Evolutionary conservation across 2,888 invertebrate genomes (phyloP).

Genomic region (Deroplatys truncata): DNA sequence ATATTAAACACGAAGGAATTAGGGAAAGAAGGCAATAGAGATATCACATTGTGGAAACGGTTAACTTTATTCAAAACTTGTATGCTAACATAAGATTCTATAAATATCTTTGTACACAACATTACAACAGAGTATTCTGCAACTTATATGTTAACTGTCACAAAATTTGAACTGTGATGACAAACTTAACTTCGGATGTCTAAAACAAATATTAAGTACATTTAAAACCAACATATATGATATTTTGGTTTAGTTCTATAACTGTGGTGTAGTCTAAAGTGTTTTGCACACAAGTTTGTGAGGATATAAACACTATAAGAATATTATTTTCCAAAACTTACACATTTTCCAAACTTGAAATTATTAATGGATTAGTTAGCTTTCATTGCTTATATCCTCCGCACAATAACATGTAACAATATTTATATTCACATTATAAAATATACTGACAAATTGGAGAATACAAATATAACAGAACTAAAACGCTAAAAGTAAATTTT

Average conservation of each 20-base stretch:
- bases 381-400: not conserved
- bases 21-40: too few species aligned
- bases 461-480: too few species aligned
- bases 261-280: not conserved
- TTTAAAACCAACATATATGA: not conserved
- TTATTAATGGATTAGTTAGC: not conserved
- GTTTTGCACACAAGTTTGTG: not conserved
- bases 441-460: not conserved
- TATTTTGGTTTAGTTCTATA: not conserved
- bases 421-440: not conserved
- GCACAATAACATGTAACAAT: not conserved
- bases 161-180: not conserved
- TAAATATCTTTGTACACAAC: not conserved
- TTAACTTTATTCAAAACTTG: not conserved
- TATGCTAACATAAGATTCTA: not conserved
- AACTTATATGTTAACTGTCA: not conserved
- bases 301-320: not conserved
- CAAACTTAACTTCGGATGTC: not conserved
- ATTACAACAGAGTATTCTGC: not conserved
- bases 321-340: not conserved
- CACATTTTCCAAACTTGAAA: not conserved
- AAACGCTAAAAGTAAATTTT: too few species aligned
- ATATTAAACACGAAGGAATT: too few species aligned
- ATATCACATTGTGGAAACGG: not conserved
- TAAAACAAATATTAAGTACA: not conserved